Evolutionary conservation across 1,140 invertebrate genomes (phyloP).

Genomic region (Pachypsylla venusta): DNA sequence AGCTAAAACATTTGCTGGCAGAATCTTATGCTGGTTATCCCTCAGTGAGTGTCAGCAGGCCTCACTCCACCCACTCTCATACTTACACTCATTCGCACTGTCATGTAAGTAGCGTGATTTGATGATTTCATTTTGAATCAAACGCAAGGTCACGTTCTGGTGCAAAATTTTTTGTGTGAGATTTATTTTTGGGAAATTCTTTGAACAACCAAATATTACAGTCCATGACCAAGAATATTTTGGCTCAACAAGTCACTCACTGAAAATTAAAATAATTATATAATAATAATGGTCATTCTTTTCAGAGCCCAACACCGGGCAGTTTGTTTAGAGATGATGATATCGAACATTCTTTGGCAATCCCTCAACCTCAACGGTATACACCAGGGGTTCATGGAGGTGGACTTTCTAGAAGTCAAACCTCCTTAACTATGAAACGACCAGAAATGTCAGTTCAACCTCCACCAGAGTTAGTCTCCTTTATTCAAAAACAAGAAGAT

Average conservation of each 20-base stretch:
- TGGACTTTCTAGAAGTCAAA: neutral
- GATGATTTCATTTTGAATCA: too few relatives aligned
- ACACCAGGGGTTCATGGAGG: neutral
- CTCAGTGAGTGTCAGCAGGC: neutral
- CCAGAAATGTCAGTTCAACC: constrained; percentile 16
- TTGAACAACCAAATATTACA: too few relatives aligned
- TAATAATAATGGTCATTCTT: constrained; percentile 2
- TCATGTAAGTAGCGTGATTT: constrained; percentile 14
- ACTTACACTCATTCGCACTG: neutral
- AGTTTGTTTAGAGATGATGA: constrained; percentile 5
- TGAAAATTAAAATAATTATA: too few relatives aligned
- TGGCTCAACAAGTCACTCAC: too few relatives aligned
- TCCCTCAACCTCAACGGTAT: neutral
- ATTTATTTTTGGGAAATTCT: too few relatives aligned
- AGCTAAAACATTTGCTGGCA: constrained; percentile 54
- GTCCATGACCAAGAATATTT: too few relatives aligned
- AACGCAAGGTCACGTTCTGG: too few relatives aligned
- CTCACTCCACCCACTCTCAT: neutral
- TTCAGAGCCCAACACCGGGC: neutral
- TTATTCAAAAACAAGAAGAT: constrained; percentile 66
- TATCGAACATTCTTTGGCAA: neutral
- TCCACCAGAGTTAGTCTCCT: constrained; percentile 44
- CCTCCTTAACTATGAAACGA: neutral
- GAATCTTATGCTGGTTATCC: constrained; percentile 48
- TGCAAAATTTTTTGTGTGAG: too few relatives aligned